Evolutionary conservation across 1,140 invertebrate species (phyloP), one percentile per base, ranked within the genome.

Genomic region (Thrips palmi): DNA sequence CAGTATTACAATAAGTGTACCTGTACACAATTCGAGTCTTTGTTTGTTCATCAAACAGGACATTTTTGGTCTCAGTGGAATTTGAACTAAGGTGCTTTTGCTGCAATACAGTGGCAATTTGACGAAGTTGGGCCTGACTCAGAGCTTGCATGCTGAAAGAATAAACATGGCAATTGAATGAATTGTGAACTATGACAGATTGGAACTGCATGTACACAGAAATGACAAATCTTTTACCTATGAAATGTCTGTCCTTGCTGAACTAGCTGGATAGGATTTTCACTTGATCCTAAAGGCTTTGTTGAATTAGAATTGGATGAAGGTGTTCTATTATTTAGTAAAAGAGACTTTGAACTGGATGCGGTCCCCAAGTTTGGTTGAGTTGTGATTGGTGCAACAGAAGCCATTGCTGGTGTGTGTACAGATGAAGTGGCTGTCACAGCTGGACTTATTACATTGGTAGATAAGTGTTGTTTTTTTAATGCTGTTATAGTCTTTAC

Each of bases 181-280:
- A 44, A 41, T n/a, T 15, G 15, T 37, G 27, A 33, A 24, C 30
- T 18, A n/a, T n/a, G n/a, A n/a, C n/a, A n/a, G n/a, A n/a, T n/a
- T n/a, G n/a, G n/a, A n/a, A n/a, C n/a, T n/a, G n/a, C n/a, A 18
- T 40, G 15, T 30, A 40, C 35, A 33, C 35, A 34, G 34, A 40
- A 4, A 35, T n/a, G 14, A 33, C 17, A 29, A 22, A 1, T 29
- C 14, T 21, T 4, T 33, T 51, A 60, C 58, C 58, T 58, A 21
- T 59, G 58, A 48, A 58, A 60, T 28, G 58, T 57, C 41, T 55
- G 51, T 21, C 70, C 70, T 47, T 74, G 67, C 40, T 73, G 70
- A 23, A 74, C 63, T 28, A 75, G 66, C 49, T 71, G 63, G 43
- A 74, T 72, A 3, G 71, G 68, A 53, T 74, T 73, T 43, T 67